These are phyloP conservation scores for Gymnoscelis rufifasciata DNA, from an alignment of 2,888 invertebrate genomes.

Conservation along the genomic window DNA sequence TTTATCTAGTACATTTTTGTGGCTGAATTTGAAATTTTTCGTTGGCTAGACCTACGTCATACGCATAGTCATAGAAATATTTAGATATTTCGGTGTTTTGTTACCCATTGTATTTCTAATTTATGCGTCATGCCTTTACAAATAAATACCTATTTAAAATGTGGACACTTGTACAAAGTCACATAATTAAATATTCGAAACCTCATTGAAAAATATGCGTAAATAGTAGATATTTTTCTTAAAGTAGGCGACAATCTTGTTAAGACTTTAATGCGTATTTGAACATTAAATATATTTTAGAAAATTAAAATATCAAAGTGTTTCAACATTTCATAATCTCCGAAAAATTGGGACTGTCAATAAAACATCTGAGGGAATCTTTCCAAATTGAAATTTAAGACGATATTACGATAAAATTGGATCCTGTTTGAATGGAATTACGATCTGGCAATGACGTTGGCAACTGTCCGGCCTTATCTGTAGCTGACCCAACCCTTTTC, in stretches of 20 bases:
- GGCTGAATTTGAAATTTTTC: background rate
- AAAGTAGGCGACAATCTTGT: too few relatives aligned
- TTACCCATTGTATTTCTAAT: constrained; percentile 13
- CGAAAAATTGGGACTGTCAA: constrained; percentile 17
- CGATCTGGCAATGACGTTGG: constrained; percentile 65
- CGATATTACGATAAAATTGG: constrained; percentile 59
- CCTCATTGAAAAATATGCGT: too few relatives aligned
- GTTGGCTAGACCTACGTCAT: background rate
- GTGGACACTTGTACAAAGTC: constrained; percentile 14
- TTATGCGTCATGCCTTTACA: constrained; percentile 5
- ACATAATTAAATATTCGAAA: background rate
- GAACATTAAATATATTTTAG: too few relatives aligned
- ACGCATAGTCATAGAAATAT: background rate
- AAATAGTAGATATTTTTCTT: too few relatives aligned
- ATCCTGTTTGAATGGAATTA: constrained; percentile 54
- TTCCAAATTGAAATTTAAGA: constrained; percentile 61
- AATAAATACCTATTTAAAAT: background rate
- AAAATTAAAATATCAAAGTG: constrained; percentile 11
- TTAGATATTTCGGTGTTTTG: background rate
- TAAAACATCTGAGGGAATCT: constrained; percentile 33
- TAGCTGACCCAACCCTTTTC: constrained; percentile 70
- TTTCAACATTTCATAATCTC: constrained; percentile 24
- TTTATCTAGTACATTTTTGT: constrained; percentile 20
- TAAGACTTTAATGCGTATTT: too few relatives aligned
- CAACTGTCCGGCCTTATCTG: constrained; percentile 67